Conservation (phyloP, 1,140 invertebrate genomes). For the Harpegnathos saltator region DNA sequence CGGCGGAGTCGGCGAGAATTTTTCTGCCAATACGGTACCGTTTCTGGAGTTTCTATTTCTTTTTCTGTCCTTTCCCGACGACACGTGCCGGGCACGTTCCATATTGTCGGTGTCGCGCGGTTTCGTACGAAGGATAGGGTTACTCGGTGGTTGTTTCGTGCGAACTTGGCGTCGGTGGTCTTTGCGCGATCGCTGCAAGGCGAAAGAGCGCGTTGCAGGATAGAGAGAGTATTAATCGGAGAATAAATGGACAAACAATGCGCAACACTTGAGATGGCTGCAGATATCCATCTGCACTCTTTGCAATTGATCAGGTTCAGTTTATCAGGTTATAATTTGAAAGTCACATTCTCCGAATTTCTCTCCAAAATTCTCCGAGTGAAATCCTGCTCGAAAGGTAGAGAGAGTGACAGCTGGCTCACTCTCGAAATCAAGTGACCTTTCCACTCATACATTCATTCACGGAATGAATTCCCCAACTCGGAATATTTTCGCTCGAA, state of each 20-base stretch:
- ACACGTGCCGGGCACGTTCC: constrained; percentile 43
- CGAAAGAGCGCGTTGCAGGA: background rate
- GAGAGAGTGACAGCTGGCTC: too few relatives aligned
- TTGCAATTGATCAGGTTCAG: too few relatives aligned
- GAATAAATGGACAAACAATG: background rate
- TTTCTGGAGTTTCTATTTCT: constrained; percentile 42
- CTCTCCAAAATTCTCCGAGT: too few relatives aligned
- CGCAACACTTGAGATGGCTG: background rate
- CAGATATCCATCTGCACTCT: background rate
- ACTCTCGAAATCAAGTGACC: too few relatives aligned
- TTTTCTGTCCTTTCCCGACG: constrained; percentile 7
- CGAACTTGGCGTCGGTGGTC: constrained; percentile 12
- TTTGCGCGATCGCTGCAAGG: constrained; percentile 14
- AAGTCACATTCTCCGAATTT: too few relatives aligned
- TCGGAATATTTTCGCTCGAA: too few relatives aligned
- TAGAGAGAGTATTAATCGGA: background rate
- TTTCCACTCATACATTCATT: too few relatives aligned
- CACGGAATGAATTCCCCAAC: too few relatives aligned
- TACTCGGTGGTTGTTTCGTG: constrained; percentile 30
- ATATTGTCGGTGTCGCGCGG: constrained; percentile 27
- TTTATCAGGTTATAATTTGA: too few relatives aligned
- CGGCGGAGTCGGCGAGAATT: constrained; percentile 60
- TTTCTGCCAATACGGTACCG: constrained; percentile 40
- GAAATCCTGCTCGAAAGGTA: too few relatives aligned
- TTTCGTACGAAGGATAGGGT: constrained; percentile 14